Base-by-base conservation (phyloP, 2,797 vertebrate genomes). In the Muscicapa striata region DNA sequence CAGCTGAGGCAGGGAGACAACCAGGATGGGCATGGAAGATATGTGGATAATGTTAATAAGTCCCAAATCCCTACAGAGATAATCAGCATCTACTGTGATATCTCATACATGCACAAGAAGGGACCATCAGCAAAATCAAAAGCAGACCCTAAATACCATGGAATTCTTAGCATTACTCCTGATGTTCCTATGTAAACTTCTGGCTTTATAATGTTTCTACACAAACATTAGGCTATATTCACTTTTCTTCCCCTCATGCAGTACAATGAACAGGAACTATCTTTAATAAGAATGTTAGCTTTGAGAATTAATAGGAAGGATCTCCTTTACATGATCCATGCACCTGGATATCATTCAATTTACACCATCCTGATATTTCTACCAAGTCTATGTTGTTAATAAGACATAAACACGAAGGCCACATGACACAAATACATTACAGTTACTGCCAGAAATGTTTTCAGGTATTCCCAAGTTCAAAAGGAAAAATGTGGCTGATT, bases 1-100 rank as follows among this genome's bases (percentile, higher is more conserved):
- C 89, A 86, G 85, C 59, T 79, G 75, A 79, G 85, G 72, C 62
- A 91, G 55, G 58, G 55, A 93, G 67, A 86, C 92, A 93, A 84
- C 41, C 21, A 90, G 72, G 48, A 66, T 15, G 74, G 90, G 72
- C 43, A 41, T 5, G 72, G 91, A 61, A 94, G 77, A 59, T 78
- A 84, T 36, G 81, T 83, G 84, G 86, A 55, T 89, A 95, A 89
- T 45, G 83, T 84, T 93, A 96, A 85, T 90, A 85, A 90, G 80
- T 23, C 62, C 72, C 87, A 89, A 94, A 90, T 90, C 91, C 84
- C 87, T 58, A 68, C 78, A 89, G 92, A 88, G 75, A 94, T 55
- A 91, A 94, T 79, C 87, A 87, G 74, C 6, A 3, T 41, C 89
- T 68, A 45, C 64, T 54, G 86, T 62, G 77, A 48, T 43, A 51